These are phyloP conservation scores for Lynx canadensis DNA, from an alignment of 2,113 vertebrate species.

Conservation along the genomic window DNA sequence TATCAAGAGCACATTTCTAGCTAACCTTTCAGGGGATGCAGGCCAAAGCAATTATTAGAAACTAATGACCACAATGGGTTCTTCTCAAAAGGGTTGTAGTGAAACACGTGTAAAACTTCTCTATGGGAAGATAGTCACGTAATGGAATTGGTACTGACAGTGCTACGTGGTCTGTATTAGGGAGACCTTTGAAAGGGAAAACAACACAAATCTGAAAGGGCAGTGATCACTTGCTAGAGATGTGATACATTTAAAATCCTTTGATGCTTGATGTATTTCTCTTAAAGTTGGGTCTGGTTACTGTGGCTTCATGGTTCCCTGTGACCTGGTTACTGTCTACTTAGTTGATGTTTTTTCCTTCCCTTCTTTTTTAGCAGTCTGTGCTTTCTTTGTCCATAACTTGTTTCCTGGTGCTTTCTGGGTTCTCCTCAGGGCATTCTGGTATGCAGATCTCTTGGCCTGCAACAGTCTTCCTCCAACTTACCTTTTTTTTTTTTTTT, in stretches of 20 bases:
- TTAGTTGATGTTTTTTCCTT: neutral
- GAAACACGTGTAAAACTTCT: neutral
- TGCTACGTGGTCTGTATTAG: neutral
- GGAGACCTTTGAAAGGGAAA: neutral
- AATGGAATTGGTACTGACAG: neutral
- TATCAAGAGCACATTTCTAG: neutral
- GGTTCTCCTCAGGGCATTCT: neutral
- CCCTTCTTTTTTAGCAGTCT: neutral
- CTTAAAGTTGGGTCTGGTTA: neutral
- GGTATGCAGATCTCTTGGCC: neutral
- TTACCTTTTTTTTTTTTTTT: neutral
- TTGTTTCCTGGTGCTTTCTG: neutral
- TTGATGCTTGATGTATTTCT: neutral
- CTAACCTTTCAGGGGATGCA: neutral
- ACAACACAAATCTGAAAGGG: neutral
- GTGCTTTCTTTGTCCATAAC: neutral
- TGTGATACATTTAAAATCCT: neutral
- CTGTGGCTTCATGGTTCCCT: neutral
- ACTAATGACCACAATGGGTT: neutral
- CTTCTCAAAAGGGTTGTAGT: neutral
- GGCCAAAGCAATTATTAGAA: neutral
- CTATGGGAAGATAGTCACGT: neutral
- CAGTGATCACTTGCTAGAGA: neutral
- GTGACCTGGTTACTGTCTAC: neutral
- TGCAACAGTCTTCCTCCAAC: neutral